Evolutionary conservation across 2,888 invertebrate species (phyloP), one percentile per base, ranked within the genome.

Genomic region (Ceriagrion tenellum): DNA sequence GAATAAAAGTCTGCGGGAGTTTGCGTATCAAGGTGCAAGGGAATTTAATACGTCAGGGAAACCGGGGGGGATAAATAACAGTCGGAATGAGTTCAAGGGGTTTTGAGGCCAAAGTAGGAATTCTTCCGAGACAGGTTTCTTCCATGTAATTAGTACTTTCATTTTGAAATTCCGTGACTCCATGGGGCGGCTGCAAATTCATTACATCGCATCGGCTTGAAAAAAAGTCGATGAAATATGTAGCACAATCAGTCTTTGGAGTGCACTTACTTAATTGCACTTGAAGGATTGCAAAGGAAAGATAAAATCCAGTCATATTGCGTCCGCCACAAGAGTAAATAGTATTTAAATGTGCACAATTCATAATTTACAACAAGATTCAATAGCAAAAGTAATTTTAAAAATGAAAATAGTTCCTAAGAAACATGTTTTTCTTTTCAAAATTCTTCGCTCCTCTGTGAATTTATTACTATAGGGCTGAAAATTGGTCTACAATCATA

Each of bases 21-120:
- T 63, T 81, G 81, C 63, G 59, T 40, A 69, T 91, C 91, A 69
- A 63, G 63, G 81, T 23, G 63, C 23, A 35, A 0, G 91, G 63
- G 63, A 40, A 69, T 91, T 91, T 26, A 59, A 91, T 91, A 69
- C 91, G 40, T 91, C 63, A 40, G 63, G 91, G 63, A 91, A 63
- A 13, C 91, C 30, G 16, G 35, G 40, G 91, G 12, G 91, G 20
- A 63, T 91, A 91, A 91, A 91, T 63, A 59, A 91, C 59, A 63
- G 20, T 59, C 2, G 91, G 91, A 35, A 63, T 69, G 63, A 91
- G 35, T 91, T 35, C 63, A 20, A 59, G 91, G 63, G 89, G 16
- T 47, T 47, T 47, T 47, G 47, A 26, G 23, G n/a, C 47, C n/a
- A 89, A n/a, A 23, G 63, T 40, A 59, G 40, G 47, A n/a, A 26